Evolutionary conservation across 2,888 invertebrate genomes (phyloP), one percentile per base, ranked within the genome.

Genomic region (Agriopis leucophaearia): DNA sequence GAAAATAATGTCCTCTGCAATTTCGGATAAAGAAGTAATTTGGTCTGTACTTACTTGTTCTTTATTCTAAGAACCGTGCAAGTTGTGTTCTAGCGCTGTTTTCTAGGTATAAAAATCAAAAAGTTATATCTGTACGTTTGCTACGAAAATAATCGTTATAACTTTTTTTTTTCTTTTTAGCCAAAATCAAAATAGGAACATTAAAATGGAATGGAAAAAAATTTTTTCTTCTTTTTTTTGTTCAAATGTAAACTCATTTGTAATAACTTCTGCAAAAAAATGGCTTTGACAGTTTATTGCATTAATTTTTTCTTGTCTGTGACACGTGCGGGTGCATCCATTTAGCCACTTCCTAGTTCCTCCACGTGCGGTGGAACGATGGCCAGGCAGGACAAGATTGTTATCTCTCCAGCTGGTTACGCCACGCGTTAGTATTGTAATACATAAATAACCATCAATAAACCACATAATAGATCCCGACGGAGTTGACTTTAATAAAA

Each of bases 351-450:
- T 72, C 71, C 71, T 73, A 73, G 69, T 69, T 67, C 70, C 66
- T 70, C 62, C 73, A 73, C 75, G 73, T 75, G 73, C 65, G 69
- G 54, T 61, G 64, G 18, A 42, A 55, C 55, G 73, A 67, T 72
- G 68, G 66, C 47, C 65, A 71, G 59, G 50, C 65, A 71, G 44
- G 54, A 67, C 54, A 59, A 63, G 74, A 75, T 75, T 64, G 38
- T 72, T 75, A 75, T 75, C 75, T 52, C 40, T 66, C 70, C 75
- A 75, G 75, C 75, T 75, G 75, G 72, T 63, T 55, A 16, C 59
- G 60, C 65, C 73, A 69, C 70, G 71, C 65, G 71, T 62, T 68
- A 64, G 69, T 72, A 73, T 57, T 36, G 50, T 61, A 36, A 50
- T 38, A 42, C 44, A 54, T 63, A 61, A 50, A 54, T 44, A 36